Conservation (phyloP, 2,888 invertebrate genomes). For the Pocota personata region DNA sequence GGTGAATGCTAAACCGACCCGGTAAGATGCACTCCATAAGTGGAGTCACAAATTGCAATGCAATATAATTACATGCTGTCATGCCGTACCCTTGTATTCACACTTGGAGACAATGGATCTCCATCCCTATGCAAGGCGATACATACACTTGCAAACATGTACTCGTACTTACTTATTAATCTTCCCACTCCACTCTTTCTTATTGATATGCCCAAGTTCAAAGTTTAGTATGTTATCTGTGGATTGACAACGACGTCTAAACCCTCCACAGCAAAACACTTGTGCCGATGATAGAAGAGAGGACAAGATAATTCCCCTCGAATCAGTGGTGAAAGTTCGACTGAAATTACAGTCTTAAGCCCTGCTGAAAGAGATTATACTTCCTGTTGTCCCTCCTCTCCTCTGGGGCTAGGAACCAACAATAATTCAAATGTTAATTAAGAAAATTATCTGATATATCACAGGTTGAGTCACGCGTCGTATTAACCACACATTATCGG, state of each 20-base stretch:
- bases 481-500: slow-evolving; percentile 73
- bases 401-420: slow-evolving; percentile 22
- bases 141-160: background rate
- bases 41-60: slow-evolving; percentile 33
- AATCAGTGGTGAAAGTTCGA: slow-evolving; percentile 47
- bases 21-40: slow-evolving; percentile 11
- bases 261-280: background rate
- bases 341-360: slow-evolving; percentile 47
- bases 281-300: slow-evolving; percentile 33
- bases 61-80: slow-evolving; percentile 52
- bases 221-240: slow-evolving; percentile 34
- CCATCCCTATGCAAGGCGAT: background rate
- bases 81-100: slow-evolving; percentile 41
- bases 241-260: slow-evolving; percentile 4
- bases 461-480: slow-evolving; percentile 59
- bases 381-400: background rate
- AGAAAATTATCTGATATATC: slow-evolving; percentile 69
- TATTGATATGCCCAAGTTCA: slow-evolving; percentile 42
- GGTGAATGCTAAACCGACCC: slow-evolving; percentile 9
- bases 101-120: slow-evolving; percentile 33
- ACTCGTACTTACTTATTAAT: background rate
- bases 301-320: slow-evolving; percentile 56
- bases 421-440: slow-evolving; percentile 71
- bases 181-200: background rate
- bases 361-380: slow-evolving; percentile 25